Base-by-base conservation (phyloP, 2,888 invertebrate species). In the Macrosoma leucophasiata region DNA sequence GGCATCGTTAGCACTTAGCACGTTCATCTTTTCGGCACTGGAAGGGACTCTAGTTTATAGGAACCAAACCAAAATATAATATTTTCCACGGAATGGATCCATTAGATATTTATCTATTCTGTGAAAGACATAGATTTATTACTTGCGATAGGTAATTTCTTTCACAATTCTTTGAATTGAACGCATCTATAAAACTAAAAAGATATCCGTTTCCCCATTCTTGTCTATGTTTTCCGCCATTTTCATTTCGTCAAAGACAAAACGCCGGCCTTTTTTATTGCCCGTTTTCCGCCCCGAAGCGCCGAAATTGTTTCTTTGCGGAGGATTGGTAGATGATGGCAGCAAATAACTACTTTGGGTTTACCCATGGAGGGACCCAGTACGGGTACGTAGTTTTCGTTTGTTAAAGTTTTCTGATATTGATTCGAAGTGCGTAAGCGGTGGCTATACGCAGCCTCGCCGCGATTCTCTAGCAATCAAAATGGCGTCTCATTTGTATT, bases 311-410 rank as follows among this genome's bases (percentile, higher is more conserved):
- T 75, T 76, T 76, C 68, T 60, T 62, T 61, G 71, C 66, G 70
- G 71, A 77, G 68, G 72, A 73, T 72, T 71, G 62, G 75, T 82
- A 66, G 77, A 84, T 75, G 73, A 91, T 93, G 93, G 93, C 93
- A 84, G 90, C 94, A 82, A 95, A 95, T 87, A 96, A 96, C 89
- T 96, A 95, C 88, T 95, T 95, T 82, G 95, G 95, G 72, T 96
- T 96, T 89, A 93, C 94, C 66, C 95, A 95, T 79, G 93, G 94
- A 68, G 94, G 95, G 76, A 94, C 95, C 66, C 95, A 95, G 87
- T 95, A 95, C 77, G 93, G 92, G 92, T 93, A 86, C 88, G 90
- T 85, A 46, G 41, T 49, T 47, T 34, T 20, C 14, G 35, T 37
- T 37, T 43, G 10, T 18, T 14, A 18, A 33, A 39, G 29, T 41